Percentiles rank a stretch among this genome's conserved stretches.
Evolutionary conservation across 2,888 invertebrate species (phyloP).

Genomic region (Brachyptera risi): DNA sequence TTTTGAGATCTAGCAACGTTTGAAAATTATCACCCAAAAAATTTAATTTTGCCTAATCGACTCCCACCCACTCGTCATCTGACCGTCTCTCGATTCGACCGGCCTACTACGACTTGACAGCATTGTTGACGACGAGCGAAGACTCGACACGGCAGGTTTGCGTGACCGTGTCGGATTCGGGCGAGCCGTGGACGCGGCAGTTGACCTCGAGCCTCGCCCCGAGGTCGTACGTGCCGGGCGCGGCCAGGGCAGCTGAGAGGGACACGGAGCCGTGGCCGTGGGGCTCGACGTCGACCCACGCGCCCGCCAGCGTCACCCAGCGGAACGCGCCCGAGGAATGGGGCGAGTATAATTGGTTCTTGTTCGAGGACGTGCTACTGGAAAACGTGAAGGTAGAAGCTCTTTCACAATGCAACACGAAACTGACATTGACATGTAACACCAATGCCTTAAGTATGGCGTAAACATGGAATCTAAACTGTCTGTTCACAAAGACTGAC

Average conservation of each 20-base stretch:
- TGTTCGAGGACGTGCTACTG: slow-evolving; percentile 37
- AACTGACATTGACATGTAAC: no score
- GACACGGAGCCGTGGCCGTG: slow-evolving; percentile 53
- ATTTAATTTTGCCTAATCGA: no score
- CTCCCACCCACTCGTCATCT: no score
- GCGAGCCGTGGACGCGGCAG: slow-evolving; percentile 38
- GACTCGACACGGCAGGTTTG: slow-evolving; percentile 34
- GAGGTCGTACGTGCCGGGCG: slow-evolving; percentile 64
- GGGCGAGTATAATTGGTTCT: slow-evolving; percentile 42
- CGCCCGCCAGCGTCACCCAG: slow-evolving; percentile 46
- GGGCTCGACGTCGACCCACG: slow-evolving; percentile 48
- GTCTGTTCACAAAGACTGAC: neutral
- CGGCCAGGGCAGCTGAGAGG: slow-evolving; percentile 57
- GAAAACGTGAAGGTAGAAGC: neutral
- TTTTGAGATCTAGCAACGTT: no score
- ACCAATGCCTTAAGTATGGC: no score
- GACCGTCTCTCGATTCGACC: no score
- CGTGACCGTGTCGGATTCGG: slow-evolving; percentile 31
- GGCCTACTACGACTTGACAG: no score
- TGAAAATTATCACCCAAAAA: no score
- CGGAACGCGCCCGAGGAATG: slow-evolving; percentile 45
- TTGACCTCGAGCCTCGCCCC: slow-evolving; percentile 58
- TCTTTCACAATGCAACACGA: no score
- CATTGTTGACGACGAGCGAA: slow-evolving; percentile 31
- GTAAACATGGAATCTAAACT: no score